Base-by-base conservation (phyloP, 2,888 invertebrate species). In the Euclidia mi region DNA sequence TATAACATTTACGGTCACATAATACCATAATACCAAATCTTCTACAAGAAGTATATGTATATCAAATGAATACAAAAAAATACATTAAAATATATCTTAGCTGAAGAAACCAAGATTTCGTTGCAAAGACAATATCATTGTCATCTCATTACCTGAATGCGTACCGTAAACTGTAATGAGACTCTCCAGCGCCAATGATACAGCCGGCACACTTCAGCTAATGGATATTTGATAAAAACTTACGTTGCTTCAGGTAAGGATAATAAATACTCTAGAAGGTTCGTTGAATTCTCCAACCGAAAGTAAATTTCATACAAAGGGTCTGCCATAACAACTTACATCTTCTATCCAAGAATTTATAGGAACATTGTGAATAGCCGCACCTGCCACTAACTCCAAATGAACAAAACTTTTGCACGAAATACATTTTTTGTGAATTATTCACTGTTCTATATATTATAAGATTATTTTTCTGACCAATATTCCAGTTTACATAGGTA, bases 401-500 rank as follows among this genome's bases (percentile, higher is more conserved):
- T 40, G 44, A 38, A 51, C 20, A 25, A 45, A 44, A 40, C 20
- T 45, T 44, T 51, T 40, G 37, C 11, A 20, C 14, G 12, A 41
- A 32, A 35, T 29, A 15, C 10, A 11, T 28, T 42, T 41, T 38
- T 44, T 25, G 7, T n/a, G 9, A 15, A 25, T 41, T 41, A 20
- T 41, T 18, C 35, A 41, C 9, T 20, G 12, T 34, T 18, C 11
- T 37, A 37, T 34, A 45, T 29, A 20, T 11, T 28, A 37, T 37
- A 18, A n/a, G 2, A 44, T 38, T 56, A 38, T 51, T 53, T 50
- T 51, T 9, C 38, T 43, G 43, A 56, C 32, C 44, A 57, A 74
- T 73, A 65, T 72, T 66, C 60, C 55, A 59, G 49, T 67, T 67
- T 65, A 66, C 75, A 69, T 76, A 78, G 76, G 73, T 77, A 80